A percentile compares a stretch with the other conserved stretches of the same genome.
Evolutionary conservation across 2,113 vertebrate genomes (phyloP).

Genomic region (Columba livia): DNA sequence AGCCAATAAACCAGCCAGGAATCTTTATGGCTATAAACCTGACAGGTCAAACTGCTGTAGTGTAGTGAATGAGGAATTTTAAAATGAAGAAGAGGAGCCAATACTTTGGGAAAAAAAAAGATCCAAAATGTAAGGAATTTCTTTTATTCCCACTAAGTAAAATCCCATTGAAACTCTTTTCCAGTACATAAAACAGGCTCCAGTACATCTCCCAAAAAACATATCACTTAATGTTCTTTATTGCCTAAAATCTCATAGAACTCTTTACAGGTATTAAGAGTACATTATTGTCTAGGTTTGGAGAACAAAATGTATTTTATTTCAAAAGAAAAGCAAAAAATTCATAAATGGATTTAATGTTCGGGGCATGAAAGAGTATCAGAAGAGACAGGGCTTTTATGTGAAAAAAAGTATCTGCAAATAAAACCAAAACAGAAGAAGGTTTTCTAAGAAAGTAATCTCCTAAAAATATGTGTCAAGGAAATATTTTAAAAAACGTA

Average conservation of each 20-base stretch:
- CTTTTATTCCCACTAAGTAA: background rate
- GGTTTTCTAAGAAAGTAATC: background rate
- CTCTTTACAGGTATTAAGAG: background rate
- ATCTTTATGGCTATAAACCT: background rate
- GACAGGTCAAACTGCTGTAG: background rate
- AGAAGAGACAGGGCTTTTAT: background rate
- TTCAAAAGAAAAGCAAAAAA: background rate
- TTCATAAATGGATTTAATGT: background rate
- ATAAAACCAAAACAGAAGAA: background rate
- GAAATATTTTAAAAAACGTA: background rate
- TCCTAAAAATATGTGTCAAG: background rate
- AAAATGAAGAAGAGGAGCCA: background rate
- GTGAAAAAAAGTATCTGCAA: background rate
- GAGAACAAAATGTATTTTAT: background rate
- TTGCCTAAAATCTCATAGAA: background rate
- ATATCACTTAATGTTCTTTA: background rate
- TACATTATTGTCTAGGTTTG: background rate
- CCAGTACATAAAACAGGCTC: background rate
- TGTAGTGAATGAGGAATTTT: background rate
- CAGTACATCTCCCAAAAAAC: background rate
- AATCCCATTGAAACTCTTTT: background rate
- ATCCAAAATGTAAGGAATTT: background rate
- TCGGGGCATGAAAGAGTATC: background rate
- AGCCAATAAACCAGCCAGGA: background rate
- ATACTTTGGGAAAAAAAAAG: background rate